A percentile compares a stretch with the other conserved stretches of the same genome.
phyloP scores from a whole-genome alignment of 2,797 vertebrate species.

The Nyctibius grandis region DNA sequence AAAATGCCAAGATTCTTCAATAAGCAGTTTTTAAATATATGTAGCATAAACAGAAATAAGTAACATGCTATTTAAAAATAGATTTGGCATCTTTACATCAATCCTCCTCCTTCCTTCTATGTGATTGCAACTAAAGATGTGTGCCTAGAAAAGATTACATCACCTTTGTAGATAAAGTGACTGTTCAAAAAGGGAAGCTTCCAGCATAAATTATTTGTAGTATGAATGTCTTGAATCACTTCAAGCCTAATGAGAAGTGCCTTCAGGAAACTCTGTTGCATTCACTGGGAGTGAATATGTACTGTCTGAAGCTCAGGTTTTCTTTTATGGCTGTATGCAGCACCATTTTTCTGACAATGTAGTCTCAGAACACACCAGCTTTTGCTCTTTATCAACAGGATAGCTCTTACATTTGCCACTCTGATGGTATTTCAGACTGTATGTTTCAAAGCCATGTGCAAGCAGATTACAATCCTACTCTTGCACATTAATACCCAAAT shows the following conservation, averaged over 20 bases:
- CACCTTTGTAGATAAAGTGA: neutral
- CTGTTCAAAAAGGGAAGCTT: slow-evolving; percentile 8
- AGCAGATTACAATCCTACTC: neutral
- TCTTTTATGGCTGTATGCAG: neutral
- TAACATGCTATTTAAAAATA: neutral
- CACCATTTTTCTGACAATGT: neutral
- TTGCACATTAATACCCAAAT: neutral
- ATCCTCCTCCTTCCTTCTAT: neutral
- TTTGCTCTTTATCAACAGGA: neutral
- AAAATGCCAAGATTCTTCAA: neutral
- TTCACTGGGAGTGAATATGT: neutral
- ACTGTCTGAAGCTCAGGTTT: neutral
- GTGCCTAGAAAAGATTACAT: neutral
- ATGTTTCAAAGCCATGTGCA: neutral
- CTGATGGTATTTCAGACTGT: neutral
- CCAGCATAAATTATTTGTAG: slow-evolving; percentile 25
- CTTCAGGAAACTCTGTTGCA: neutral
- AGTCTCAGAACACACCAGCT: neutral
- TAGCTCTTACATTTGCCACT: neutral
- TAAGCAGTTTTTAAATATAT: neutral
- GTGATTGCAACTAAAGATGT: neutral
- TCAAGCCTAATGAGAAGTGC: neutral
- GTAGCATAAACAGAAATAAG: slow-evolving; percentile 8
- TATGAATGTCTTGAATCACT: neutral
- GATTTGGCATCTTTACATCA: neutral